A percentile compares a stretch with the other conserved stretches of the same genome.
These are phyloP conservation scores for Asobara japonica DNA, from an alignment of 1,140 invertebrate species.

Conservation along the genomic window DNA sequence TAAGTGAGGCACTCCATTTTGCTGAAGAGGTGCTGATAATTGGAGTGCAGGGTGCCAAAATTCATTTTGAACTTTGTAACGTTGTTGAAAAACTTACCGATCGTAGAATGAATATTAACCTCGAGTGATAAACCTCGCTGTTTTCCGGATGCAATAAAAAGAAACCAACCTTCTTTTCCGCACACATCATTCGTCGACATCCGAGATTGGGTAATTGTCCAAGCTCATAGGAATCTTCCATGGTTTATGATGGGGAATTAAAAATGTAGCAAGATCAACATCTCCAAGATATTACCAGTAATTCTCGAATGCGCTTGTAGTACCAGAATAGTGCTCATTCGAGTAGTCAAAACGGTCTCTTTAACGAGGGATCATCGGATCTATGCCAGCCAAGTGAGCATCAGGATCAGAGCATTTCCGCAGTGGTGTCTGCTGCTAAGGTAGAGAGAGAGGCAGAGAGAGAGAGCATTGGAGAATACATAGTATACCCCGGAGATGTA, in stretches of 20 bases:
- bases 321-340: constrained; percentile 11
- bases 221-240: too few species aligned
- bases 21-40: too few species aligned
- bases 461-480: background rate
- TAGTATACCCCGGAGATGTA: background rate
- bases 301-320: background rate
- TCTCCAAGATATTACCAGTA: constrained; percentile 11
- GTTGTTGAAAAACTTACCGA: too few species aligned
- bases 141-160: too few species aligned
- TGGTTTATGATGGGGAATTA: background rate
- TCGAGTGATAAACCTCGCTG: too few species aligned
- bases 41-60: too few species aligned
- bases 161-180: too few species aligned
- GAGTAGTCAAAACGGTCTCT: constrained; percentile 18
- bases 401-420: background rate
- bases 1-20: too few species aligned
- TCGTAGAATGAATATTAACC: too few species aligned
- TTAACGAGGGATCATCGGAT: constrained; percentile 23
- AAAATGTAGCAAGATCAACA: background rate
- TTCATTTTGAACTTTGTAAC: too few species aligned
- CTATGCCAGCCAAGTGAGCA: background rate
- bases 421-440: background rate
- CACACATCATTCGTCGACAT: too few species aligned
- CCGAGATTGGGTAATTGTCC: too few species aligned
- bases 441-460: background rate